Evolutionary conservation across 2,113 vertebrate species (phyloP), one percentile per base, ranked within the genome.

Genomic region (Perca flavescens): DNA sequence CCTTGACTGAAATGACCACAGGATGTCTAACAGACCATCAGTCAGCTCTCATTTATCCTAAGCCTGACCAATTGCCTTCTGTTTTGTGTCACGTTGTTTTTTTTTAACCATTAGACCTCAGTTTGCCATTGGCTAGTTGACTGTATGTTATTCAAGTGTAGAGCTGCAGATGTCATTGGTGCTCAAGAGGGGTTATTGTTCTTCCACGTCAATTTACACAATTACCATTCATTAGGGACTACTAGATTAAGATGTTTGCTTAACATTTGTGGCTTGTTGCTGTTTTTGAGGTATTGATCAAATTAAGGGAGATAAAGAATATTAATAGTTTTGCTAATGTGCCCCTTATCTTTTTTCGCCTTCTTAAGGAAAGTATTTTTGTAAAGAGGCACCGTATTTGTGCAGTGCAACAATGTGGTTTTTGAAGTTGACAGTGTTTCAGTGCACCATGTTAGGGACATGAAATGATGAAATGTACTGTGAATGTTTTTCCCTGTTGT

Each of bases 401-500:
- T 86, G 58, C 80, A 70, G 76, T 79, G 86, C 77, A 71, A 46
- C 68, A 64, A 72, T 75, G 71, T 70, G 67, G 50, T 70, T 89
- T 40, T 85, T 87, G 86, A 86, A 86, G 76, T 79, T 83, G 82
- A 76, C 64, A 66, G 83, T 73, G 72, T 91, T 88, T 91, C 80
- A 67, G 21, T 84, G 84, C 90, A 58, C 84, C 86, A 65, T 85
- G 88, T 83, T 85, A 57, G 52, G 82, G 75, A 91, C 77, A 85
- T 80, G 36, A 80, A 61, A n/a, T 69, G 56, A 88, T 82, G 67
- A 92, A 90, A 89, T 91, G 89, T 92, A 92, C 88, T 94, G 92
- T 95, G 86, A 94, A 92, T 92, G 85, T 88, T 77, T 81, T 71
- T 66, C 65, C 64, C 80, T 84, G 71, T 84, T 86, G 79, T 94